Percentiles rank a stretch among this genome's conserved stretches.
Evolutionary conservation across 2,113 vertebrate genomes (phyloP).

Genomic region (Tetraodon nigroviridis): DNA sequence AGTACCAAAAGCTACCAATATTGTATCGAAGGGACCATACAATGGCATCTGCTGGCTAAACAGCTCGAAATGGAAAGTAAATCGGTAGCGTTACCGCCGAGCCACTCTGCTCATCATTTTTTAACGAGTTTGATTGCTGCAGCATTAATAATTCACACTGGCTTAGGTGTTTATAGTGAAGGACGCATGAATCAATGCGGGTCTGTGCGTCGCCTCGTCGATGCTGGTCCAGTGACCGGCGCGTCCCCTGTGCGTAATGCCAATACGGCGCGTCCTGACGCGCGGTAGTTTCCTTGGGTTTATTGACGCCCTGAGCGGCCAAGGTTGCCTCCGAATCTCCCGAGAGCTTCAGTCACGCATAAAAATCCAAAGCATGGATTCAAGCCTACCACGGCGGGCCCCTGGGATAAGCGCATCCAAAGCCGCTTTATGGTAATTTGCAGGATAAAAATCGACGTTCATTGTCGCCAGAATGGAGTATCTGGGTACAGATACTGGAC

Average conservation of each 20-base stretch:
- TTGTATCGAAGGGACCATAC: background rate
- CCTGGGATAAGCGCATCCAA: background rate
- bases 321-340: slow-evolving; percentile 24
- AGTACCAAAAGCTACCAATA: background rate
- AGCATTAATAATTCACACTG: slow-evolving; percentile 45
- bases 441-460: too few relatives aligned
- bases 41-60: too few relatives aligned
- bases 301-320: slow-evolving; percentile 35
- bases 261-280: slow-evolving; percentile 30
- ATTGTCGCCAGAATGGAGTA: too few relatives aligned
- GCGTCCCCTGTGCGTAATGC: slow-evolving; percentile 46
- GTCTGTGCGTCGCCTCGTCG: slow-evolving; percentile 37
- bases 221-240: slow-evolving; percentile 51
- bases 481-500: background rate
- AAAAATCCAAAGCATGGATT: slow-evolving; percentile 26
- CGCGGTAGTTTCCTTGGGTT: slow-evolving; percentile 42
- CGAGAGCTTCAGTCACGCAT: slow-evolving; percentile 6
- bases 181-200: slow-evolving; percentile 41
- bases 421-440: background rate
- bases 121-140: slow-evolving; percentile 27
- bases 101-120: slow-evolving; percentile 33
- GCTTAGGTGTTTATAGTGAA: slow-evolving; percentile 45
- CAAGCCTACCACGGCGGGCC: background rate
- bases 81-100: background rate
- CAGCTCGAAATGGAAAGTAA: too few relatives aligned